Base-by-base conservation (phyloP, 1,140 invertebrate species). In the Wasmannia auropunctata region DNA sequence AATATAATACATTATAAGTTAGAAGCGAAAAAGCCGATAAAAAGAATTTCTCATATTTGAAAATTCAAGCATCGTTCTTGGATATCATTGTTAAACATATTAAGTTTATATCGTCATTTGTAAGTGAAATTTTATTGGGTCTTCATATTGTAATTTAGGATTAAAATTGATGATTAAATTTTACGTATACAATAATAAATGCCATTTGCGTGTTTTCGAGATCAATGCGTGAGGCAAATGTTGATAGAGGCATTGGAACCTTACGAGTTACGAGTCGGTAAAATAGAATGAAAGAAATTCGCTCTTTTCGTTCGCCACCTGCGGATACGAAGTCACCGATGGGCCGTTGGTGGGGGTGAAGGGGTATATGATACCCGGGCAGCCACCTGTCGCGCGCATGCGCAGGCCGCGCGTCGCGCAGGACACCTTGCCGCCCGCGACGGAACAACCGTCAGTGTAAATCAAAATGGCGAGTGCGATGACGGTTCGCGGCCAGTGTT, bases 341-440 rank as follows among this genome's bases (percentile, higher is more conserved):
- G 19, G 19, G 8, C 14, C 8, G 11, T 14, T 4, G 28, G 34
- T 8, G n/a, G 19, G 16, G 8, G n/a, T 3, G 22, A 25, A 31
- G 37, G 16, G 34, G 25, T 58, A 25, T 58, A 25, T 14, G 75
- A 76, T 77, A 86, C 84, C 84, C 86, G 81, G 88, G 86, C 72
- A 90, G 90, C 84, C 90, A 91, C 90, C 90, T 91, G 90, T 91
- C 90, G 84, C 83, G 88, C 90, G 90, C 90, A 91, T 86, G 90
- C 90, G 90, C 80, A 22, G 19, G n/a, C 14, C 11, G 11, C 69
- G 22, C 49, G n/a, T 31, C 43, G 43, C 40, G 28, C 62, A 83
- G 74, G 67, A 87, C 87, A 91, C 89, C 85, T 89, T 86, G 54
- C 63, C 28, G 87, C n/a, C 56, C 56, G 84, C 62, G 49, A 51